Conservation (phyloP, 1,140 invertebrate species). For the Aphelinus certus region DNA sequence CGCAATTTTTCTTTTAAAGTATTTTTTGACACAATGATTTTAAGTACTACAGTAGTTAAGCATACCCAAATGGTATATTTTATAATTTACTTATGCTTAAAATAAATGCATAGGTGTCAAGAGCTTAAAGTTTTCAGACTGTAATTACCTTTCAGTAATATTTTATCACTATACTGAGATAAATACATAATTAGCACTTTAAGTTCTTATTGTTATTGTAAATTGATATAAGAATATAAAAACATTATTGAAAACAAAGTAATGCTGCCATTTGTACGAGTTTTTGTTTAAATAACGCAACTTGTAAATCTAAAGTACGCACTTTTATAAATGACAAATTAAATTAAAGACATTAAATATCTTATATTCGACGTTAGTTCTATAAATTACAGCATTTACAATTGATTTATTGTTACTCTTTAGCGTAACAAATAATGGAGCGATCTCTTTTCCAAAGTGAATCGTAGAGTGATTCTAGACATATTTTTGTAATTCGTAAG, state of each 20-base stretch:
- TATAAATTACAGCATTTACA: constrained; percentile 42
- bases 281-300: constrained; percentile 31
- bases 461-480: not conserved
- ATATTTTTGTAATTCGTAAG: not conserved
- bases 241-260: constrained; percentile 31
- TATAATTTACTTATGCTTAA: constrained; percentile 33
- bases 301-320: constrained; percentile 28
- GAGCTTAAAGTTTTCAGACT: constrained; percentile 33
- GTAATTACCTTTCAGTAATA: constrained; percentile 27
- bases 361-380: constrained; percentile 34
- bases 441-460: constrained; percentile 6
- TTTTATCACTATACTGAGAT: too few species aligned
- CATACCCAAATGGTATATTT: constrained; percentile 31
- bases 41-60: constrained; percentile 39
- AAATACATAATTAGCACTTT: constrained; percentile 32
- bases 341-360: constrained; percentile 40
- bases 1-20: constrained; percentile 22
- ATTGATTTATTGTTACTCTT: constrained; percentile 10
- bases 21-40: constrained; percentile 35
- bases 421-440: constrained; percentile 18
- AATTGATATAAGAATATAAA: constrained; percentile 13
- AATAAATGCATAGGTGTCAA: constrained; percentile 33
- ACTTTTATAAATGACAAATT: constrained; percentile 26
- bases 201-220: constrained; percentile 10
- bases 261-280: constrained; percentile 41